Evolutionary conservation across 2,113 vertebrate species (phyloP).

Genomic region (Ophiodon elongatus): DNA sequence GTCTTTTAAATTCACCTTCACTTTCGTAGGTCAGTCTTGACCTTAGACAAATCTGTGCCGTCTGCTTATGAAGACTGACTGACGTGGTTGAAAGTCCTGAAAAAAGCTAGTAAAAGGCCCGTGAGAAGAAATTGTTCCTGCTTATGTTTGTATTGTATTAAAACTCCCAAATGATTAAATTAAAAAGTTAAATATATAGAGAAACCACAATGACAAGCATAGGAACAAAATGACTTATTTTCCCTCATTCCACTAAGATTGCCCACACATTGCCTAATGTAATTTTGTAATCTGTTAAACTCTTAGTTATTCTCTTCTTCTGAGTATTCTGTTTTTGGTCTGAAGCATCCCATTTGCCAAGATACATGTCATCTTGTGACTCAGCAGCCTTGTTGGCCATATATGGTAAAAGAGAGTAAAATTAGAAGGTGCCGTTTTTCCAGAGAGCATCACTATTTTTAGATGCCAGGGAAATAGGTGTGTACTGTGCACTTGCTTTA

Average conservation of each 20-base stretch:
- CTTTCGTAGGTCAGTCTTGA: not conserved
- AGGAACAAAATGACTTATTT: not conserved
- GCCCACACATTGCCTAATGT: not conserved
- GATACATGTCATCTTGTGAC: constrained; percentile 2
- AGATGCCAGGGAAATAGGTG: constrained; percentile 38
- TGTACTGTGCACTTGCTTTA: constrained; percentile 8
- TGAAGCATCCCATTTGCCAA: constrained; percentile 7
- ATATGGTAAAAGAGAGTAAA: constrained; percentile 29
- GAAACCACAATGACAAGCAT: not conserved
- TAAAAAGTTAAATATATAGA: not conserved
- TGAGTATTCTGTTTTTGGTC: not conserved
- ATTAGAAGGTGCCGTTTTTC: constrained; percentile 37
- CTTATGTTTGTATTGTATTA: not conserved
- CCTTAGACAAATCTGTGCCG: not conserved
- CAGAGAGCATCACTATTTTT: constrained; percentile 41
- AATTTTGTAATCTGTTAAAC: not conserved
- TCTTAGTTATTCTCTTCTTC: not conserved
- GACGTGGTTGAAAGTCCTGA: not conserved
- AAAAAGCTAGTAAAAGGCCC: not conserved
- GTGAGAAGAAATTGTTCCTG: not conserved
- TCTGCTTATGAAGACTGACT: not conserved
- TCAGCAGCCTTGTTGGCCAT: constrained; percentile 31
- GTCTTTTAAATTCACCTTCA: not conserved
- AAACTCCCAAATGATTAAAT: constrained; percentile 1
- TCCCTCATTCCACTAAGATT: not conserved